Conservation (phyloP, 2,888 invertebrate species). For the Dusona sp. region DNA sequence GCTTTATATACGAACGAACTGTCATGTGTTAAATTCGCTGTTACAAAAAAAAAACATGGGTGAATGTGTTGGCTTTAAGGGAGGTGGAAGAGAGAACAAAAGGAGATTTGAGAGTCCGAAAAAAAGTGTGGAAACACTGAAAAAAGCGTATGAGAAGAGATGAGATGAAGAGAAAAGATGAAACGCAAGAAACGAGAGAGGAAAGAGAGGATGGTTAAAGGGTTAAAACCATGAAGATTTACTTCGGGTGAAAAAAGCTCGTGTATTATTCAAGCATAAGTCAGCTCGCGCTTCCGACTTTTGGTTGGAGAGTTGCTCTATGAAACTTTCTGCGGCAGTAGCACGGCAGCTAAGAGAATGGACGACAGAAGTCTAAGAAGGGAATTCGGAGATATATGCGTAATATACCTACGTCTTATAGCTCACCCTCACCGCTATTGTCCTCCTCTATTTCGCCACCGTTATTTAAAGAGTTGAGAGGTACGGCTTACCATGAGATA, state of each 20-base stretch:
- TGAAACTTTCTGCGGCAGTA: conserved; percentile 59
- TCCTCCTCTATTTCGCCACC: conserved; percentile 34
- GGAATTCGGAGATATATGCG: background rate
- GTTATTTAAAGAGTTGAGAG: conserved; percentile 49
- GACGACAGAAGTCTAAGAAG: conserved; percentile 49
- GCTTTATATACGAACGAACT: conserved; percentile 34
- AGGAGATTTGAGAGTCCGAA: conserved; percentile 5
- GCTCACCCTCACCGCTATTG: conserved; percentile 26
- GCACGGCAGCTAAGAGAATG: conserved; percentile 39
- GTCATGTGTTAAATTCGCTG: conserved; percentile 9
- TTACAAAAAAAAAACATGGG: background rate
- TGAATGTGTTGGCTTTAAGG: background rate
- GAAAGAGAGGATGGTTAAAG: conserved; percentile 43
- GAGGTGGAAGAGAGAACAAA: background rate
- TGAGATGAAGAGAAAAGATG: conserved; percentile 13
- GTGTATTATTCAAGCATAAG: conserved; percentile 59
- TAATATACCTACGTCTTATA: conserved; percentile 17
- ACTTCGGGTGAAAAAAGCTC: conserved; percentile 44
- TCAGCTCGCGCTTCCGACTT: conserved; percentile 33
- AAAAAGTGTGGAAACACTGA: conserved; percentile 3
- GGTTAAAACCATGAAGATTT: conserved; percentile 59
- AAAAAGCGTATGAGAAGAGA: background rate
- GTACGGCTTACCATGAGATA: conserved; percentile 40
- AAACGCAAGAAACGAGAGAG: conserved; percentile 13
- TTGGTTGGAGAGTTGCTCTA: conserved; percentile 39